Evolutionary conservation across 2,797 vertebrate genomes (phyloP), one percentile per base, ranked within the genome.

Genomic region (Takifugu rubripes): DNA sequence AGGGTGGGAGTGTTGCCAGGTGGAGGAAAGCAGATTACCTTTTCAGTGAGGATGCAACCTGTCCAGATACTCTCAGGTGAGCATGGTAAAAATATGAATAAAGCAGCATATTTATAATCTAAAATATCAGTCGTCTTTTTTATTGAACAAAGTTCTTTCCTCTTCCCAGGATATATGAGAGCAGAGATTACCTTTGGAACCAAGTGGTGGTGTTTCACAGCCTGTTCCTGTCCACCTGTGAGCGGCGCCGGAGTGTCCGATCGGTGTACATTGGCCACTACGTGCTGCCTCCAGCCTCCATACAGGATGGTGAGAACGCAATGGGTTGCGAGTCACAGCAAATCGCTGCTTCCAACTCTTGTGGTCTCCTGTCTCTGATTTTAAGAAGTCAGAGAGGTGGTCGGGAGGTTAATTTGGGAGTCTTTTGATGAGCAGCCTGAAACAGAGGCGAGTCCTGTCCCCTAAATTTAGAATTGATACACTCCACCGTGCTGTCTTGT

Each of bases 331-430:
- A 3, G 17, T 21, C 44, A 46, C 6, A 46, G 16, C 3, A 1
- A 46, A 46, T 24, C n/a, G 2, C 6, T 46, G 21, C 21, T 14
- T 25, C 10, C 21, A 14, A 25, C 31, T 33, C 31, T 33, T 48
- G 46, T 12, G 3, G 36, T 61, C 6, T 3, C 14, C 0, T 52
- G 5, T 63, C 29, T 61, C 14, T 71, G 1, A 45, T n/a, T 83
- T 85, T 55, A 52, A 99, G 97, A 94, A 74, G 93, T 99, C 75
- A 94, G 91, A 84, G 81, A 68, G 5, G 78, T 88, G 70, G 84
- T 92, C 15, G 95, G 95, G 46, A 79, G 59, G 61, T 93, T 98
- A 64, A 94, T 97, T 64, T 99, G 97, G 97, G 96, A 98, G 81
- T 71, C 71, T 72, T 82, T 85, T 0, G 82, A 86, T 24, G 26